These are phyloP conservation scores for Nanorana parkeri DNA, from an alignment of 2,113 vertebrate species.

Conservation along the genomic window DNA sequence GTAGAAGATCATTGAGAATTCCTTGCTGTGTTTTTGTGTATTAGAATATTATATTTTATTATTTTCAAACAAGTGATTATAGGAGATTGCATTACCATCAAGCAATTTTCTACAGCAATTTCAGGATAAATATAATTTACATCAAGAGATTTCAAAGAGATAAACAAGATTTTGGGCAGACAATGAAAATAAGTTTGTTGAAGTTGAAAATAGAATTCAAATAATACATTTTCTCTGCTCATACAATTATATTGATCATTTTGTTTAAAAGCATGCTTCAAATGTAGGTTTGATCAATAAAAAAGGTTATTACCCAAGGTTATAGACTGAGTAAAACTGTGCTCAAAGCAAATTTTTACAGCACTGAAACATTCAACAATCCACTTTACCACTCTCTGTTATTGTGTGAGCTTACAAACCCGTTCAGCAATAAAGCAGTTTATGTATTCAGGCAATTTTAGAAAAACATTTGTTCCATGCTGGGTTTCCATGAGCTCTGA, in stretches of 20 bases:
- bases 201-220: constrained; percentile 15
- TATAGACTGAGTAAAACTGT: constrained; percentile 54
- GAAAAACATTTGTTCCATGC: constrained; percentile 53
- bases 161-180: background rate
- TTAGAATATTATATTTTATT: too few species aligned
- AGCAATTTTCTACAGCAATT: too few species aligned
- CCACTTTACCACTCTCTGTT: constrained; percentile 56
- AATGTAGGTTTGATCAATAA: constrained; percentile 49
- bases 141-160: background rate
- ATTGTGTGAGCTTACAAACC: constrained; percentile 57
- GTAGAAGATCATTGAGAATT: too few species aligned
- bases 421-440: constrained; percentile 54
- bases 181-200: background rate
- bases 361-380: constrained; percentile 48
- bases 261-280: constrained; percentile 44
- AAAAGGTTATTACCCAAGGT: constrained; percentile 55
- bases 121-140: background rate
- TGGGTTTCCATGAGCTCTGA: constrained; percentile 51
- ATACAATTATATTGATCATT: constrained; percentile 51
- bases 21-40: too few species aligned
- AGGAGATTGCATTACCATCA: too few species aligned
- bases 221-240: constrained; percentile 33
- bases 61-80: too few species aligned
- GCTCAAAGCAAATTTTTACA: constrained; percentile 56
- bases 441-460: constrained; percentile 53